Evolutionary conservation across 2,888 invertebrate genomes (phyloP), one percentile per base, ranked within the genome.

Genomic region (Mythimna impura): DNA sequence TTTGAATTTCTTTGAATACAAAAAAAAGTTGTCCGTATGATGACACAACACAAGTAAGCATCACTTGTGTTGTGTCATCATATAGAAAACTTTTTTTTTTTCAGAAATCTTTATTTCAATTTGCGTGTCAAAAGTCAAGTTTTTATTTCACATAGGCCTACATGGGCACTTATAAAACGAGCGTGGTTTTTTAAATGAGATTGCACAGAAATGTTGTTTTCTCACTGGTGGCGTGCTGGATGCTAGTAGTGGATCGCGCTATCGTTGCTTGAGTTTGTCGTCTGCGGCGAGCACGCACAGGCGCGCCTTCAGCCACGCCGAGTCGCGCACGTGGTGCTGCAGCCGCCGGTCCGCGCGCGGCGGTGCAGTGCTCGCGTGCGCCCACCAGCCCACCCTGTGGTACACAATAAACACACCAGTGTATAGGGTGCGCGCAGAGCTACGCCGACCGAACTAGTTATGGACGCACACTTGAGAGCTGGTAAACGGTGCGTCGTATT

Each of bases 341-440:
- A 94, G 89, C 65, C 93, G 91, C 72, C 87, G 90, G 86, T 94
- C 93, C 17, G 69, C 30, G 57, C 80, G 76, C 71, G 71, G 62
- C 90, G 14, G 82, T 85, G 52, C 84, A 72, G 57, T 85, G 17
- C 61, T 57, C 17, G n/a, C 40, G 2, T 78, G 47, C 78, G 80
- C 89, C 85, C 93, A 90, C 93, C 94, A 91, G 12, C 95, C 93
- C 84, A 96, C 96, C 93, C 97, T 97, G 79, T 90, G 90, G 7
- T 3, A 9, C 9, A 40, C 14, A 30, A 30, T 30, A 30, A 30
- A 43, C n/a, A 63, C 17, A 47, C 22, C 1, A 9, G 8, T n/a
- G 57, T 17, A 6, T n/a, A 30, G 34, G 43, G 17, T 17, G 47
- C 47, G 47, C 17, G 5, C 43, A 43, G 17, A 47, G 17, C 6